Evolutionary conservation across 2,888 invertebrate genomes (phyloP).

Genomic region (Mesoligia furuncula): DNA sequence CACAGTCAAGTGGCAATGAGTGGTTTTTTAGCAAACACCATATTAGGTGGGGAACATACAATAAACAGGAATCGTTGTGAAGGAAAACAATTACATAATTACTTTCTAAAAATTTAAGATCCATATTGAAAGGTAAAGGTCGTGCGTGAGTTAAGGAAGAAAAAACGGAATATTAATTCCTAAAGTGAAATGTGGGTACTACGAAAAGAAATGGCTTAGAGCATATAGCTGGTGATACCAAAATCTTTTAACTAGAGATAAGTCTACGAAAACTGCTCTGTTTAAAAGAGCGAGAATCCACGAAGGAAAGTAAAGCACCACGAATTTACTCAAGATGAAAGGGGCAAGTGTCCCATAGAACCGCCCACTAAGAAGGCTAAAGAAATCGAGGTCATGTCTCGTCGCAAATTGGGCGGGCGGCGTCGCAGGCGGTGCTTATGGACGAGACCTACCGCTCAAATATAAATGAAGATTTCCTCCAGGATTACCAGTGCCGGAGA

Average conservation of each 20-base stretch:
- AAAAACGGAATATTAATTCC: neutral
- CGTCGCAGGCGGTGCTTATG: conserved; percentile 60
- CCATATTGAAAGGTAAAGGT: neutral
- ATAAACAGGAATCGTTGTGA: neutral
- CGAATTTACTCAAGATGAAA: conserved; percentile 59
- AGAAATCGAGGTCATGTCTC: conserved; percentile 73
- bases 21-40: conserved; percentile 12
- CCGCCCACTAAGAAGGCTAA: conserved; percentile 72
- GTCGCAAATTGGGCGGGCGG: conserved; percentile 74
- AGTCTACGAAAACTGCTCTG: conserved; percentile 11
- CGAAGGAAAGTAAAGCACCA: conserved; percentile 45
- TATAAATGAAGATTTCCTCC: conserved; percentile 70
- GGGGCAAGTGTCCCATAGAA: conserved; percentile 55
- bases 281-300: conserved; percentile 32
- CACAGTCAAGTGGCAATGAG: neutral
- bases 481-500: conserved; percentile 63
- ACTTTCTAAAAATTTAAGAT: neutral
- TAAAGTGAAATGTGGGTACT: neutral
- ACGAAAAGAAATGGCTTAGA: neutral
- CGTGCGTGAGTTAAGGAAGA: neutral
- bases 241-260: conserved; percentile 29
- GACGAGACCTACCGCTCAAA: conserved; percentile 65
- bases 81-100: neutral
- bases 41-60: neutral
- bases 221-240: neutral